These are phyloP conservation scores for Megamerina dolium DNA, from an alignment of 2,888 invertebrate species.

Conservation along the genomic window DNA sequence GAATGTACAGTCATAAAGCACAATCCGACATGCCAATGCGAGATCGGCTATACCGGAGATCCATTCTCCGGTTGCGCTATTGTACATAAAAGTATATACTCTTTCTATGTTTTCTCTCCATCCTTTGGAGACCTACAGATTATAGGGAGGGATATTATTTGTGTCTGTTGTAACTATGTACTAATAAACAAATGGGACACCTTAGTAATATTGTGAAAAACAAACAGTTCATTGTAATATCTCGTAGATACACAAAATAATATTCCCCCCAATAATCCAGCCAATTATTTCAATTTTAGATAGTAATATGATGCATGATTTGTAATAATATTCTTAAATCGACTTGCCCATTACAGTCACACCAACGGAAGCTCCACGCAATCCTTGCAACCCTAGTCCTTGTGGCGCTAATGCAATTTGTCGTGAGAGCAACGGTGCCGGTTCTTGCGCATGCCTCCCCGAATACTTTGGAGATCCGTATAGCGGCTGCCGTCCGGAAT, in stretches of 20 bases:
- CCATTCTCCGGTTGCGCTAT: conserved; percentile 66
- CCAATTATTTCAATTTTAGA: too few relatives aligned
- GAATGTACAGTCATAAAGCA: conserved; percentile 72
- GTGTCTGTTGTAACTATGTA: too few relatives aligned
- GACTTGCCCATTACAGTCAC: conserved; percentile 27
- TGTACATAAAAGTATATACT: conserved; percentile 50
- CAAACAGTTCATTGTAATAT: too few relatives aligned
- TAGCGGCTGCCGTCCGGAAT: conserved; percentile 73
- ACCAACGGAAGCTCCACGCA: conserved; percentile 55
- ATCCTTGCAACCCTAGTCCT: conserved; percentile 72
- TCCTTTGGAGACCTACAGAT: conserved; percentile 1
- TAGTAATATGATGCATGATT: too few relatives aligned
- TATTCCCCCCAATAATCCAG: too few relatives aligned
- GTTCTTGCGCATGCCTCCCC: conserved; percentile 68
- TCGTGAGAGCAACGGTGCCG: conserved; percentile 66
- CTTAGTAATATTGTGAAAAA: too few relatives aligned
- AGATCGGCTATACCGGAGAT: conserved; percentile 69
- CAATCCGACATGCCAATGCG: conserved; percentile 70
- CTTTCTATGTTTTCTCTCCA: too few relatives aligned
- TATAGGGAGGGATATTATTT: too few relatives aligned
- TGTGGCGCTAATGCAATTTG: conserved; percentile 77
- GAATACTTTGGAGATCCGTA: conserved; percentile 75
- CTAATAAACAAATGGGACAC: too few relatives aligned
- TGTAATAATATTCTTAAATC: too few relatives aligned
- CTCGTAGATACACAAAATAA: too few relatives aligned